Conservation (phyloP, 2,113 vertebrate genomes). For the Oryzias melastigma region DNA sequence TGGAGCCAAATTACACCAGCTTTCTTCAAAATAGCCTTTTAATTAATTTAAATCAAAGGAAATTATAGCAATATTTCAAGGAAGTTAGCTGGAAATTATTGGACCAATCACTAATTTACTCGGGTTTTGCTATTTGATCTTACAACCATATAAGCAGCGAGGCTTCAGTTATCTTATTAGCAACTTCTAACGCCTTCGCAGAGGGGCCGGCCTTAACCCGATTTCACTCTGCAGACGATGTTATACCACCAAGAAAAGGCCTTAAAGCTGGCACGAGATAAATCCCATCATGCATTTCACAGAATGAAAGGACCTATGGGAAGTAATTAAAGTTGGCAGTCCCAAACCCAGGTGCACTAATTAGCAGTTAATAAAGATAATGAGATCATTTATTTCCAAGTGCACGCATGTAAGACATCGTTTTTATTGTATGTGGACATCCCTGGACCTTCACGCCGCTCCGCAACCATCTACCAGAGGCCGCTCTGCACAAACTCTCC, state of each 20-base stretch:
- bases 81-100: not conserved
- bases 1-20: not conserved
- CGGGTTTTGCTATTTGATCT: not conserved
- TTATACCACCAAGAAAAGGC: conserved; percentile 14
- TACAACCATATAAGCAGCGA: not conserved
- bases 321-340: conserved; percentile 52
- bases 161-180: not conserved
- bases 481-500: not conserved
- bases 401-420: not conserved
- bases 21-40: not conserved
- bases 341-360: conserved; percentile 59
- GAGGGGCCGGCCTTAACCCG: conserved; percentile 4
- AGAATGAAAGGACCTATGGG: conserved; percentile 45
- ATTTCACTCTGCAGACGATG: conserved; percentile 2
- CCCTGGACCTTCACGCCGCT: not conserved
- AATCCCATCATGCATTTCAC: conserved; percentile 49
- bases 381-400: conserved; percentile 49
- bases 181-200: not conserved
- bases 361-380: conserved; percentile 61
- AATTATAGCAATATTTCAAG: not conserved
- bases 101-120: not conserved
- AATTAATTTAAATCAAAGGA: not conserved
- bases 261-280: conserved; percentile 36
- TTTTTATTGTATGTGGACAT: not conserved
- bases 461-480: not conserved